Conservation (phyloP, 2,113 vertebrate species). For the Balaeniceps rex region DNA sequence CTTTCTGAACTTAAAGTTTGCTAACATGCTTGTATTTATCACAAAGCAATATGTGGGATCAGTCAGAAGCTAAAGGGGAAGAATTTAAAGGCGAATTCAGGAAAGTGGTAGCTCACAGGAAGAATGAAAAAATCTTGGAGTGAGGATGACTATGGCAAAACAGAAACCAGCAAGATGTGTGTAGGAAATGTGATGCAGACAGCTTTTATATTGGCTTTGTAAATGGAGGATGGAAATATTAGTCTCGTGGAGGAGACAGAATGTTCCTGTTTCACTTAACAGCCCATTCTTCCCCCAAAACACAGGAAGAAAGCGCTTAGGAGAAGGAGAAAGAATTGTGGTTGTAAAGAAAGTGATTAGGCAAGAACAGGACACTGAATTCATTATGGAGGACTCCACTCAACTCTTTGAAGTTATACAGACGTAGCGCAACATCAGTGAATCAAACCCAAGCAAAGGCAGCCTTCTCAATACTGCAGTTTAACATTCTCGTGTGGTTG, state of each 20-base stretch:
- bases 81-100: neutral
- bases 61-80: neutral
- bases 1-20: neutral
- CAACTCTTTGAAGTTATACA: constrained; percentile 2
- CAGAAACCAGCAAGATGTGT: neutral
- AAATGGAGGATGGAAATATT: neutral
- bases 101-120: neutral
- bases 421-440: neutral
- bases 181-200: neutral
- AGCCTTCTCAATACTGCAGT: neutral
- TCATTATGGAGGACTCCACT: neutral
- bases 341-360: neutral
- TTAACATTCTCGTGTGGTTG: neutral
- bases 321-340: neutral
- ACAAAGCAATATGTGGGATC: neutral
- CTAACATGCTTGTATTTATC: neutral
- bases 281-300: neutral
- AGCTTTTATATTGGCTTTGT: neutral
- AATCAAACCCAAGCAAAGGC: neutral
- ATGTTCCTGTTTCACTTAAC: neutral
- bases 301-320: neutral
- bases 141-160: neutral
- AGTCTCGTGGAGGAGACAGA: neutral
- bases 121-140: neutral
- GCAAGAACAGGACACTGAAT: neutral